These are phyloP conservation scores for Seriola dumerili DNA, from an alignment of 2,113 vertebrate genomes.

Conservation along the genomic window DNA sequence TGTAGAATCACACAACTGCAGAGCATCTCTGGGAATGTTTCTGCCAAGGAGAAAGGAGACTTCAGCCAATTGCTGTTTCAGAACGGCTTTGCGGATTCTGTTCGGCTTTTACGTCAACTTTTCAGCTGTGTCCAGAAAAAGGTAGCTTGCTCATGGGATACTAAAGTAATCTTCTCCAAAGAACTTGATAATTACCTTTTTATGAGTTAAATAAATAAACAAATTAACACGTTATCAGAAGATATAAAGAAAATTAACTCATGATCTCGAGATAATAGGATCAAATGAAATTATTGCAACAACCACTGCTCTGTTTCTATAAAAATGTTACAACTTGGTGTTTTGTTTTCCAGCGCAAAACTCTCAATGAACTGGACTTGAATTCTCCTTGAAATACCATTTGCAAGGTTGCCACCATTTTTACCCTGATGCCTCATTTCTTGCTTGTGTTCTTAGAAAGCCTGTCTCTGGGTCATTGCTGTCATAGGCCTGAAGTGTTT, in stretches of 20 bases:
- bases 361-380: neutral
- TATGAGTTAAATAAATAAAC: too few relatives aligned
- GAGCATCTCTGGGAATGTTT: neutral
- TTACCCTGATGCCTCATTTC: neutral
- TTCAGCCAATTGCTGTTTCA: too few relatives aligned
- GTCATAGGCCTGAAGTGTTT: neutral
- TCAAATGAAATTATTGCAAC: too few relatives aligned
- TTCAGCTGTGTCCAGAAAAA: too few relatives aligned
- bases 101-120: neutral
- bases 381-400: neutral
- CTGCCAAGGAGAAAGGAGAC: neutral
- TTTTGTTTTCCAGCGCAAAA: neutral
- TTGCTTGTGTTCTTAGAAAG: constrained; percentile 5
- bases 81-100: too few relatives aligned
- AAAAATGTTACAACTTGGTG: neutral
- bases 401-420: neutral
- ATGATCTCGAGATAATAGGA: too few relatives aligned
- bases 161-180: too few relatives aligned
- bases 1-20: neutral
- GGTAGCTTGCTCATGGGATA: too few relatives aligned
- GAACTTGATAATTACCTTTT: too few relatives aligned
- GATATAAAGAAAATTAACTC: neutral
- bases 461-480: neutral
- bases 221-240: too few relatives aligned
- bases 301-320: too few relatives aligned